phyloP scores from a whole-genome alignment of 2,888 invertebrate genomes.

The Willowsia nigromaculata region DNA sequence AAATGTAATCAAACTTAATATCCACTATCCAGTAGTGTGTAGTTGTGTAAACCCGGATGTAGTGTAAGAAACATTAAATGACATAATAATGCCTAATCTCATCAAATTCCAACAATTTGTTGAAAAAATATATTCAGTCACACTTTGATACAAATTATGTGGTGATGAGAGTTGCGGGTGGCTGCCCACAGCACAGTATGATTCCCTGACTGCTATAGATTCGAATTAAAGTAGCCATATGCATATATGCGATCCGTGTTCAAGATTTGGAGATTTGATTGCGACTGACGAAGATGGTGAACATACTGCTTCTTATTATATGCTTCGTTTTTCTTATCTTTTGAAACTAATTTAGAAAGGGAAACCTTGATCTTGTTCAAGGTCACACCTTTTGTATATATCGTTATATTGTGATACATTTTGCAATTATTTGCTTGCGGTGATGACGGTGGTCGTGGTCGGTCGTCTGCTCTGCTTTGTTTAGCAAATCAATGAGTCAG shows the following conservation, averaged over 20 bases:
- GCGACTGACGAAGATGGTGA: background rate
- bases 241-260: background rate
- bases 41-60: slow-evolving; percentile 39
- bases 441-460: slow-evolving; percentile 14
- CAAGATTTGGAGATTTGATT: background rate
- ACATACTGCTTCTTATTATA: background rate
- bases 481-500: background rate
- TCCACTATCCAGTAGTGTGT: no score
- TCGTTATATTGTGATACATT: background rate
- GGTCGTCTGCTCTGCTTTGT: slow-evolving; percentile 4
- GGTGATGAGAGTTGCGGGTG: background rate
- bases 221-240: background rate
- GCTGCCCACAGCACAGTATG: background rate
- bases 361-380: slow-evolving; percentile 62
- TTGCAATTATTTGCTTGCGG: slow-evolving; percentile 10
- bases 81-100: background rate
- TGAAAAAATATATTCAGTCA: background rate
- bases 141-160: background rate
- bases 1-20: no score
- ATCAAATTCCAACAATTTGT: background rate
- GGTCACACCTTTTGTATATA: slow-evolving; percentile 37
- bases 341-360: slow-evolving; percentile 54
- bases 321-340: background rate
- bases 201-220: background rate
- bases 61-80: background rate